Percentiles rank a stretch among this genome's conserved stretches.
These are phyloP conservation scores for Eulacestoma nigropectus DNA, from an alignment of 2,113 vertebrate genomes.

Conservation along the genomic window DNA sequence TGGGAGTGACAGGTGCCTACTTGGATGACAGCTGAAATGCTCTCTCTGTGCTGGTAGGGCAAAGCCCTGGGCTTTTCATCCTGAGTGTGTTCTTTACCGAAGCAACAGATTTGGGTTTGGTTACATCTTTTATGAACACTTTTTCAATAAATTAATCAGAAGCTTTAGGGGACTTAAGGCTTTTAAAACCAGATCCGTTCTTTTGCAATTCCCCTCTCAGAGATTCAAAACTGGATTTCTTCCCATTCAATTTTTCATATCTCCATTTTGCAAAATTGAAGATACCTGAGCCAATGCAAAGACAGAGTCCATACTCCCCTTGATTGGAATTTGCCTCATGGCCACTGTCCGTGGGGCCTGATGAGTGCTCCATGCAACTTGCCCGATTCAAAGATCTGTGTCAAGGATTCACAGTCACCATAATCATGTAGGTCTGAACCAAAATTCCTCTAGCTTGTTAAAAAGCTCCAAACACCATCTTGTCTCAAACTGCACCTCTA, in stretches of 20 bases:
- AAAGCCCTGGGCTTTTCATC: conserved; percentile 15
- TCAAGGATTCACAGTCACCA: not conserved
- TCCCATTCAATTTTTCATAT: conserved; percentile 10
- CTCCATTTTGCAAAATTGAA: conserved; percentile 23
- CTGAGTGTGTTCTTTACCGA: not conserved
- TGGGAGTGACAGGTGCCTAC: conserved; percentile 25
- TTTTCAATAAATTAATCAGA: conserved; percentile 59
- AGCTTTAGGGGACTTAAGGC: conserved; percentile 9
- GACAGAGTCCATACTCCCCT: not conserved
- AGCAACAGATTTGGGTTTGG: conserved; percentile 12
- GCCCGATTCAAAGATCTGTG: not conserved
- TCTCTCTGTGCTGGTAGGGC: not conserved
- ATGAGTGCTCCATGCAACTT: not conserved
- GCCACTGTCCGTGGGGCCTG: rapidly evolving
- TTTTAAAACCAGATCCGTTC: conserved; percentile 32
- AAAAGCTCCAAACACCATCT: not conserved
- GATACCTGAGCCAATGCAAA: not conserved
- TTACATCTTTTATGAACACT: conserved; percentile 39
- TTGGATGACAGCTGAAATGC: not conserved
- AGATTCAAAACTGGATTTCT: conserved; percentile 19
- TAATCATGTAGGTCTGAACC: not conserved
- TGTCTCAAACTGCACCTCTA: not conserved
- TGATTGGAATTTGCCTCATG: not conserved
- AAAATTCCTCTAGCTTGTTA: not conserved
- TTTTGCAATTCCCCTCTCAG: conserved; percentile 11